Base-by-base conservation (phyloP, 2,888 invertebrate genomes). In the Parthenolecanium corni region DNA sequence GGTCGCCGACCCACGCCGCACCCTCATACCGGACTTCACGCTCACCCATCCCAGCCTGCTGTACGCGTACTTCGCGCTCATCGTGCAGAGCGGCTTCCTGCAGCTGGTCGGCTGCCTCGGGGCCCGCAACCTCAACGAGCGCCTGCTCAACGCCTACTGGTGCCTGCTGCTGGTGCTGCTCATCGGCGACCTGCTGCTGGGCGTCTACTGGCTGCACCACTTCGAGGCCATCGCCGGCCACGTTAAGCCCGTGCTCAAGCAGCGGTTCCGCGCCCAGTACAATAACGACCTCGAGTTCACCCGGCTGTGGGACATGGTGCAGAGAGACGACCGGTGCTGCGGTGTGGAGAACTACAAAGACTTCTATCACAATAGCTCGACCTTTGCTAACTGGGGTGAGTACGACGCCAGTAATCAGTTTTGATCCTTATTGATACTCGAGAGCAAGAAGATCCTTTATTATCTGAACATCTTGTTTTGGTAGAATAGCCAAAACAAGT, bases 81-180 rank as follows among this genome's bases (percentile, higher is more conserved):
- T 85, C 58, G 82, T 85, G 64, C 89, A 90, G 72, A 79, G 78
- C 52, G 80, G 80, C 62, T 76, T 80, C 47, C 72, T 81, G 2
- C 87, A 88, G 73, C 75, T 86, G 44, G 79, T 90, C 63, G 89
- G 89, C 69, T 90, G 89, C 74, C 76, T 88, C 24, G 89, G 89
- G 40, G 89, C 89, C 31, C 75, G 87, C 66, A 79, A 86, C 63
- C 82, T 90, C 65, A 87, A 85, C 71, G 87, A 88, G 72, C 81
- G 83, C 66, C 80, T 89, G 70, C 80, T 90, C 65, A 86, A 88
- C 78, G 83, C 85, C 66, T 90, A 89, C 74, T 89, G 89, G 89
- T 76, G 88, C 65, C 79, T 89, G 31, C 76, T 90, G 67, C 77
- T 89, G 46, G 83, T 84, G 24, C 78, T 90, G 56, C 79, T 90